A percentile compares a stretch with the other conserved stretches of the same genome.
Conservation (phyloP, 2,888 invertebrate species). For the Metopia argyrocephala region DNA sequence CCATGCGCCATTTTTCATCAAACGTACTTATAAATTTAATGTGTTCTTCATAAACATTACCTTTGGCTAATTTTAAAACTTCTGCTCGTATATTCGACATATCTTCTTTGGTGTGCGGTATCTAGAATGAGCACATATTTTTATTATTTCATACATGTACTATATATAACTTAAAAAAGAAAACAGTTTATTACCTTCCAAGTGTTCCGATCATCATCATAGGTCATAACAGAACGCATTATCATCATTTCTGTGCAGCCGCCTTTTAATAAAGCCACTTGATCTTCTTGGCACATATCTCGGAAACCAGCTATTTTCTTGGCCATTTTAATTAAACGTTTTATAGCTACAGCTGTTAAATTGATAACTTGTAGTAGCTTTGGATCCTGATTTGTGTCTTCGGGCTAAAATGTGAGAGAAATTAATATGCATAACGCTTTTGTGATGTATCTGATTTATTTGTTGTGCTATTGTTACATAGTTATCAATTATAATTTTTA, state of each 20-base stretch:
- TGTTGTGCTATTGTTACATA: too few relatives aligned
- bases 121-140: conserved; percentile 78
- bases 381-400: conserved; percentile 81
- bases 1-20: conserved; percentile 89
- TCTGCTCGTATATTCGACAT: conserved; percentile 91
- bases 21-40: conserved; percentile 91
- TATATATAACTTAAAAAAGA: neutral
- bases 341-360: conserved; percentile 93
- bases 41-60: conserved; percentile 92
- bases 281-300: conserved; percentile 96
- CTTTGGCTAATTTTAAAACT: conserved; percentile 93
- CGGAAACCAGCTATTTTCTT: conserved; percentile 93
- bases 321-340: conserved; percentile 90
- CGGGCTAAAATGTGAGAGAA: conserved; percentile 69
- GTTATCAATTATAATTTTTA: too few relatives aligned
- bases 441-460: too few relatives aligned
- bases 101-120: conserved; percentile 88
- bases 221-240: conserved; percentile 93
- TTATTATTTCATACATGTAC: conserved; percentile 12
- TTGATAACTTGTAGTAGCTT: conserved; percentile 91
- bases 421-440: too few relatives aligned
- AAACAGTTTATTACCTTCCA: conserved; percentile 86
- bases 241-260: conserved; percentile 98
- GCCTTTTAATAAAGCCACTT: conserved; percentile 85
- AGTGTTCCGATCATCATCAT: conserved; percentile 89